phyloP scores from a whole-genome alignment of 1,140 invertebrate genomes.

The Drosophila busckii region DNA sequence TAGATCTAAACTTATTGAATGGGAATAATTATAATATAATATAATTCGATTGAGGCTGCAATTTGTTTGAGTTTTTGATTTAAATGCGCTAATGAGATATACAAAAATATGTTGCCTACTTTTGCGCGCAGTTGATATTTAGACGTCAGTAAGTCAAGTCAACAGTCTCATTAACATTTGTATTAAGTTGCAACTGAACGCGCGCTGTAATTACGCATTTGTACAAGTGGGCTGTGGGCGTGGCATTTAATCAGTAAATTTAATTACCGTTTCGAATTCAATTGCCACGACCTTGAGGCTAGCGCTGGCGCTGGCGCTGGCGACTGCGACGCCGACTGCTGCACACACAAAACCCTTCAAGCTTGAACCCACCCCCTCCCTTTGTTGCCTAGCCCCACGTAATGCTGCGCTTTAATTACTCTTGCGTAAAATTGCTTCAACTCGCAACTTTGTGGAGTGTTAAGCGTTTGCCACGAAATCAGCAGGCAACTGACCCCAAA shows the following conservation, averaged over 20 bases:
- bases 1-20: no score
- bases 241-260: constrained; percentile 20
- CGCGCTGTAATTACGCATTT: constrained; percentile 13
- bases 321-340: constrained; percentile 24
- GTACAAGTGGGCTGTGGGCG: background rate
- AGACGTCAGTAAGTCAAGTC: constrained; percentile 24
- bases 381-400: background rate
- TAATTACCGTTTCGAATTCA: constrained; percentile 39
- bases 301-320: constrained; percentile 27
- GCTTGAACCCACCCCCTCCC: no score
- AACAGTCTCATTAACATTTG: constrained; percentile 22
- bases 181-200: constrained; percentile 12
- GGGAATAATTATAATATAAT: no score
- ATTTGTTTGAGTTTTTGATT: no score
- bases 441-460: constrained; percentile 74
- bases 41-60: no score
- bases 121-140: no score
- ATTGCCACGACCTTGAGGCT: constrained; percentile 32
- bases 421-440: constrained; percentile 76
- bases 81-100: no score
- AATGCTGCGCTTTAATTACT: constrained; percentile 65
- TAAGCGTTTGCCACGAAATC: constrained; percentile 70
- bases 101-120: no score
- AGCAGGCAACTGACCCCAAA: constrained; percentile 23
- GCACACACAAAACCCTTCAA: background rate